Evolutionary conservation across 1,140 invertebrate species (phyloP), one percentile per base, ranked within the genome.

Genomic region (Penaeus indicus): DNA sequence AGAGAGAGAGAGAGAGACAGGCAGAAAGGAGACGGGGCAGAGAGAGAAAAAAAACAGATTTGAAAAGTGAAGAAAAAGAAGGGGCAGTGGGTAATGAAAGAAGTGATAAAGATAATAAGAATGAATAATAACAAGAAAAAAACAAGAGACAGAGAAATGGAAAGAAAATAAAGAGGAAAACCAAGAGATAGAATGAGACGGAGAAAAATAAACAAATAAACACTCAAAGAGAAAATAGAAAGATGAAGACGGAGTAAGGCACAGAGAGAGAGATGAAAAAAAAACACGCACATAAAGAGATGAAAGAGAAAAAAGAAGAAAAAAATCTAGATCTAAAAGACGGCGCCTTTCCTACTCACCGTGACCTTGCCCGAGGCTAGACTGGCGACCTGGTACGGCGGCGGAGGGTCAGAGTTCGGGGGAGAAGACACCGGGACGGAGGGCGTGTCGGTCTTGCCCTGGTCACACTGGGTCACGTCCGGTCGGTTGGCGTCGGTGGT

Each of bases 371-470:
- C 80, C 47, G 62, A 47, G 38, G 72, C 75, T 10, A 60, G 22
- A 7, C 85, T 85, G n/a, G 89, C 69, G 62, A 83, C 54, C 54
- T 90, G 89, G 85, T 90, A 90, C 72, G 89, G 85, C 7, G 89
- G 89, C 60, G 89, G 89, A 11, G 84, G 84, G 79, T 90, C 89
- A 22, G 89, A 75, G 80, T 75, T 79, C 19, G 79, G 84, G 63
- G 85, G 77, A 32, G 62, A 25, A 54, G 85, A 61, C 21, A 64
- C 42, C 18, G 67, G 27, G 63, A n/a, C 67, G 22, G 79, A 18
- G 64, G 87, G 1, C 22, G 87, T 83, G 32, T 38, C 19, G 21
- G 80, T 47, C 81, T 83, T 90, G 38, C 27, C 27, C 5, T 60
- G 42, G 7, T 83, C 84, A n/a, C 84, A 86, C 67, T 86, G 89